Evolutionary conservation across 2,888 invertebrate species (phyloP).

Genomic region (Melieria omissa): DNA sequence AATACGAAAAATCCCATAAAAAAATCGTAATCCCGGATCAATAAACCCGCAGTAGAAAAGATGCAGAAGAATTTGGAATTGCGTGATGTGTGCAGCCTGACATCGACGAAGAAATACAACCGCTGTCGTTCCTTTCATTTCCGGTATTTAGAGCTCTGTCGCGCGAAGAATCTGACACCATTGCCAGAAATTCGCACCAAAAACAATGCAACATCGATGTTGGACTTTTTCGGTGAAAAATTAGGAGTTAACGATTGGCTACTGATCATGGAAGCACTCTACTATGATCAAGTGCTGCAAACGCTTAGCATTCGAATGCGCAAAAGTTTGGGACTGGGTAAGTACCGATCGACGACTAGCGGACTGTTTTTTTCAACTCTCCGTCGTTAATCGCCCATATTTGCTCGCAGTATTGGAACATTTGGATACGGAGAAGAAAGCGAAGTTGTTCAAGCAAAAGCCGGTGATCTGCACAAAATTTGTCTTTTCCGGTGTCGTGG

Average conservation of each 20-base stretch:
- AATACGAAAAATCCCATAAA: constrained; percentile 25
- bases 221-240: constrained; percentile 81
- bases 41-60: constrained; percentile 10
- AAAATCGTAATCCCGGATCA: constrained; percentile 23
- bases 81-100: constrained; percentile 43
- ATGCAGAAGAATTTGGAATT: constrained; percentile 47
- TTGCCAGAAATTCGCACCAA: constrained; percentile 59
- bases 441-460: constrained; percentile 73
- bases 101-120: constrained; percentile 54
- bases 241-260: constrained; percentile 82
- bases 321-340: constrained; percentile 59
- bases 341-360: constrained; percentile 26
- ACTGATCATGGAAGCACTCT: constrained; percentile 78
- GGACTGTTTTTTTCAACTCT: no score
- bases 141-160: constrained; percentile 64
- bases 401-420: constrained; percentile 55
- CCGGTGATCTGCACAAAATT: constrained; percentile 78
- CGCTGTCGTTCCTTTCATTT: constrained; percentile 64
- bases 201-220: constrained; percentile 67
- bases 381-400: background rate
- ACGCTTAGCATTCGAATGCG: constrained; percentile 76
- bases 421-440: constrained; percentile 72
- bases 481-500: constrained; percentile 74
- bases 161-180: constrained; percentile 61
- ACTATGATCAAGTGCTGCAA: constrained; percentile 78